Evolutionary conservation across 2,888 invertebrate species (phyloP).

Genomic region (Hesperia comma): DNA sequence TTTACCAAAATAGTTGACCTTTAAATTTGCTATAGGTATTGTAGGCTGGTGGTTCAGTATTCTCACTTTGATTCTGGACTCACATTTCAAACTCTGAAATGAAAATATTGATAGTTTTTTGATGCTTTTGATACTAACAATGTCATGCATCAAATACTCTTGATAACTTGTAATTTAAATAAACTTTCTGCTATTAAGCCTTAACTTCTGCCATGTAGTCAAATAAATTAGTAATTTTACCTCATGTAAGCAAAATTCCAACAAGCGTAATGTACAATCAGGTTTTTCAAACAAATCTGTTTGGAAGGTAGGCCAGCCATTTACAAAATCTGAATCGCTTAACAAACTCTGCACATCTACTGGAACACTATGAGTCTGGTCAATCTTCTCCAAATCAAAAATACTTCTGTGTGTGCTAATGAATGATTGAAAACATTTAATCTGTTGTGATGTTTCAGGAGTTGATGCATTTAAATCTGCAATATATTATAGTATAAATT

Average conservation of each 20-base stretch:
- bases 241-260: slow-evolving; percentile 93
- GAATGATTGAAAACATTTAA: slow-evolving; percentile 60
- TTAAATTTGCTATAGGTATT: slow-evolving; percentile 87
- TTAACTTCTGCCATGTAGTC: too few species aligned
- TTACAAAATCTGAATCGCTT: slow-evolving; percentile 82
- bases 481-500: background rate
- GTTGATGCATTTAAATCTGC: slow-evolving; percentile 18
- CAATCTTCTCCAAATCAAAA: slow-evolving; percentile 84
- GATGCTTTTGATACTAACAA: too few species aligned
- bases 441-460: slow-evolving; percentile 58
- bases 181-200: too few species aligned
- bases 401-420: slow-evolving; percentile 66
- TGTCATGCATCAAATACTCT: too few species aligned
- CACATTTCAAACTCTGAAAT: slow-evolving; percentile 73
- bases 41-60: slow-evolving; percentile 85
- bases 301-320: slow-evolving; percentile 86
- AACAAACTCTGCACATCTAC: slow-evolving; percentile 84
- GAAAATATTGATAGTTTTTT: background rate
- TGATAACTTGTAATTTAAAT: too few species aligned
- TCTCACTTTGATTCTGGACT: slow-evolving; percentile 71
- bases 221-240: slow-evolving; percentile 55
- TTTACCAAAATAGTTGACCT: slow-evolving; percentile 89
- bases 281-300: slow-evolving; percentile 88
- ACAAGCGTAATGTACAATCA: slow-evolving; percentile 86
- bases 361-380: slow-evolving; percentile 82